phyloP scores from a whole-genome alignment of 92 coral and sea anemone species.

The Ricordea florida region DNA sequence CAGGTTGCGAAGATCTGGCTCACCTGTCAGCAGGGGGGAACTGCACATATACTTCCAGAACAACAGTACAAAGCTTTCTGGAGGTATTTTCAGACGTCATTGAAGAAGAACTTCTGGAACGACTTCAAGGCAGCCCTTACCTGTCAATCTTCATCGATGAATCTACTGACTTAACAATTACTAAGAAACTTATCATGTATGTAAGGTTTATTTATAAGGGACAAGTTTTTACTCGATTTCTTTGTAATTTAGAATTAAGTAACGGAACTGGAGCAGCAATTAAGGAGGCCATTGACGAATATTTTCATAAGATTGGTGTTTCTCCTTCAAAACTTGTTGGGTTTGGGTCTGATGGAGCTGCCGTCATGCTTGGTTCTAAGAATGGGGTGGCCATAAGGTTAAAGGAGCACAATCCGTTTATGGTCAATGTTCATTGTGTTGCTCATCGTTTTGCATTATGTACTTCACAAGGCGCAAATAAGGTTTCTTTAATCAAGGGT shows the following conservation, averaged over 20 bases:
- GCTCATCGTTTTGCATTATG: background rate
- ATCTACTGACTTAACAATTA: background rate
- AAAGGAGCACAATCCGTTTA: background rate
- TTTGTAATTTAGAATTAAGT: background rate
- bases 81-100: background rate
- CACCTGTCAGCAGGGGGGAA: background rate
- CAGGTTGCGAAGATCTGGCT: background rate
- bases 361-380: no score
- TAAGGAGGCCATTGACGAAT: background rate
- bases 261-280: background rate
- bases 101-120: background rate
- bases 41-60: background rate
- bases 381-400: background rate
- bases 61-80: background rate
- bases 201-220: no score
- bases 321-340: no score
- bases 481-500: no score
- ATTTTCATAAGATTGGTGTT: background rate
- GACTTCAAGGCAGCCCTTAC: background rate
- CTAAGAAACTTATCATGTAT: background rate
- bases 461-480: background rate
- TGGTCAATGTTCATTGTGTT: no score
- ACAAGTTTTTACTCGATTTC: background rate
- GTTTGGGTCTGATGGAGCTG: no score
- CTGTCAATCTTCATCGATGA: background rate